phyloP scores from a whole-genome alignment of 2,797 vertebrate species.

The Tenualosa thibaudeaui region DNA sequence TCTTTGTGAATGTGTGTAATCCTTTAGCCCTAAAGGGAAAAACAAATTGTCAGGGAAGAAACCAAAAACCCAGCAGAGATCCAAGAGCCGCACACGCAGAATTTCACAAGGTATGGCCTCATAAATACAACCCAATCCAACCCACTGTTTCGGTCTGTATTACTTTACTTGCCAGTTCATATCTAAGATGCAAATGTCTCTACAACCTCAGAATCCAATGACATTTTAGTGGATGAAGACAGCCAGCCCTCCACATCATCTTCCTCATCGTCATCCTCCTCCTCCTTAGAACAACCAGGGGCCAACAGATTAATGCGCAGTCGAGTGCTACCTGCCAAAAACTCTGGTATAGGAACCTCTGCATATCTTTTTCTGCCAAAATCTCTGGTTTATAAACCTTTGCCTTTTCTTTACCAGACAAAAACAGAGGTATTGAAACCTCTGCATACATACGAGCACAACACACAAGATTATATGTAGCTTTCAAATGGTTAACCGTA shows the following conservation, averaged over 20 bases:
- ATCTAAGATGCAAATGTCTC: not conserved
- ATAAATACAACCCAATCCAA: not conserved
- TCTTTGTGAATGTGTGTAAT: slow-evolving; percentile 36
- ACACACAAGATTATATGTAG: not conserved
- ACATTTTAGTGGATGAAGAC: slow-evolving; percentile 74
- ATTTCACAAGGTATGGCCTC: slow-evolving; percentile 79
- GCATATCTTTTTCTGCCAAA: not conserved
- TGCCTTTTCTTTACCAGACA: too few species aligned
- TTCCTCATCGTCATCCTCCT: slow-evolving; percentile 71
- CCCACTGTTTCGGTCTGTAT: not conserved
- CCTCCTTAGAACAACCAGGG: slow-evolving; percentile 75
- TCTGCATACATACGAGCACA: not conserved
- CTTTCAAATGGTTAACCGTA: not conserved
- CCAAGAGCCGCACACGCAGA: slow-evolving; percentile 78
- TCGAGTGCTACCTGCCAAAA: slow-evolving; percentile 77
- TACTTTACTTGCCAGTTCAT: not conserved
- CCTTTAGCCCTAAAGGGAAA: slow-evolving; percentile 85
- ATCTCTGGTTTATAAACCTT: too few species aligned
- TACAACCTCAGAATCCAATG: not conserved
- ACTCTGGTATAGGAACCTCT: slow-evolving; percentile 62
- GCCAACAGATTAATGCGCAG: slow-evolving; percentile 74
- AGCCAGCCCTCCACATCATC: slow-evolving; percentile 79
- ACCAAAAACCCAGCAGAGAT: slow-evolving; percentile 79
- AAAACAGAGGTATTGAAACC: not conserved
- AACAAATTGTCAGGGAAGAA: slow-evolving; percentile 87